These are phyloP conservation scores for Anguilla rostrata DNA, from an alignment of 2,113 vertebrate species.

Conservation along the genomic window DNA sequence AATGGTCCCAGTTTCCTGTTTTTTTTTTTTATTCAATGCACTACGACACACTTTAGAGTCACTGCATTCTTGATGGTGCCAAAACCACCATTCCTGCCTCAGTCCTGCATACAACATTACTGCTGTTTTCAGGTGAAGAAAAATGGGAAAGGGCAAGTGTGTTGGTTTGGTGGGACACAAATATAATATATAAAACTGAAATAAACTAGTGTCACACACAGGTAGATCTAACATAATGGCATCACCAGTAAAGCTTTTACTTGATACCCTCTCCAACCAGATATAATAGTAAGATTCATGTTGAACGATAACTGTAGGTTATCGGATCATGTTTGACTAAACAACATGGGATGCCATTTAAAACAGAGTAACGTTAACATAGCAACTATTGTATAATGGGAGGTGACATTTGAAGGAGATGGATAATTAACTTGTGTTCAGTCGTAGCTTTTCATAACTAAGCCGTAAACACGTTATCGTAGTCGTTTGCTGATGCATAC, in stretches of 20 bases:
- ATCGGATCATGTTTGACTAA: background rate
- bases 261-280: background rate
- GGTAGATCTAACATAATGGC: background rate
- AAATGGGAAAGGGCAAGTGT: background rate
- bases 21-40: background rate
- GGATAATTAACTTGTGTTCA: background rate
- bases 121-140: background rate
- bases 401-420: background rate
- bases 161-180: background rate
- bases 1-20: background rate
- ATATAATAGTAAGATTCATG: background rate
- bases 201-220: background rate
- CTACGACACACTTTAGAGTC: background rate
- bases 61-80: background rate
- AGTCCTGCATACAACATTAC: background rate
- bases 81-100: background rate
- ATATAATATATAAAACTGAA: background rate
- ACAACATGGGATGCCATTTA: background rate
- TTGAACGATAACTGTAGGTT: too few species aligned
- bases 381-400: background rate
- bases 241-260: background rate
- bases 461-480: background rate
- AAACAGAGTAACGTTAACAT: background rate
- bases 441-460: background rate
- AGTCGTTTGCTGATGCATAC: background rate